Conservation (phyloP, 2,113 vertebrate genomes). For the Ibidorhyncha struthersii region DNA sequence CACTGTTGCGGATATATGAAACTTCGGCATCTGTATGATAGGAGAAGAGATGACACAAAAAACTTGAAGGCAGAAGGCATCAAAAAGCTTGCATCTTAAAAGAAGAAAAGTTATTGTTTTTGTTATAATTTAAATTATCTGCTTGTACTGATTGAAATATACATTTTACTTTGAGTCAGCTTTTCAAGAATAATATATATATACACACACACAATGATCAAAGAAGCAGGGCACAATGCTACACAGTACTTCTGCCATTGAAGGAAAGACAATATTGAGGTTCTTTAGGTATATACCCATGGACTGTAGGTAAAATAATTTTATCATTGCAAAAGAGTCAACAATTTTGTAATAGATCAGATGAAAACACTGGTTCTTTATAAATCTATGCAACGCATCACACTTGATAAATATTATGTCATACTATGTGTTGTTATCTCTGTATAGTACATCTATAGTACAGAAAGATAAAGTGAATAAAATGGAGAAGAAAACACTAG, state of each 20-base stretch:
- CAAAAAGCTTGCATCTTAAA: not conserved
- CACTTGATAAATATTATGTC: not conserved
- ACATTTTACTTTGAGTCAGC: not conserved
- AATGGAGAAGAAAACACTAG: not conserved
- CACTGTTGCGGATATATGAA: not conserved
- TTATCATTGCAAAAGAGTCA: not conserved
- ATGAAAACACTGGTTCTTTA: not conserved
- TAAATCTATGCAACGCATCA: not conserved
- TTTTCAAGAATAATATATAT: not conserved
- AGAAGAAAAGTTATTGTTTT: not conserved
- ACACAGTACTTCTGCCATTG: rapidly evolving
- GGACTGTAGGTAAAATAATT: not conserved
- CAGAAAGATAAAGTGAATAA: not conserved
- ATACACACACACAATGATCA: not conserved
- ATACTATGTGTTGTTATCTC: not conserved
- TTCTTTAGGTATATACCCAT: too few relatives aligned
- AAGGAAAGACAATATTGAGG: too few relatives aligned
- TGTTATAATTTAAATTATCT: not conserved
- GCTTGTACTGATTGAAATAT: not conserved
- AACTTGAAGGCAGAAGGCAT: not conserved
- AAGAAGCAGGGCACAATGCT: not conserved
- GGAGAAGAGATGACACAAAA: not conserved
- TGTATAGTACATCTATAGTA: not conserved
- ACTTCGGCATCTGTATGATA: not conserved
- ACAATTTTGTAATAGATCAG: not conserved